Percentiles rank a stretch among this genome's conserved stretches.
Evolutionary conservation across 2,113 vertebrate species (phyloP).

Genomic region (Dinomys branickii): DNA sequence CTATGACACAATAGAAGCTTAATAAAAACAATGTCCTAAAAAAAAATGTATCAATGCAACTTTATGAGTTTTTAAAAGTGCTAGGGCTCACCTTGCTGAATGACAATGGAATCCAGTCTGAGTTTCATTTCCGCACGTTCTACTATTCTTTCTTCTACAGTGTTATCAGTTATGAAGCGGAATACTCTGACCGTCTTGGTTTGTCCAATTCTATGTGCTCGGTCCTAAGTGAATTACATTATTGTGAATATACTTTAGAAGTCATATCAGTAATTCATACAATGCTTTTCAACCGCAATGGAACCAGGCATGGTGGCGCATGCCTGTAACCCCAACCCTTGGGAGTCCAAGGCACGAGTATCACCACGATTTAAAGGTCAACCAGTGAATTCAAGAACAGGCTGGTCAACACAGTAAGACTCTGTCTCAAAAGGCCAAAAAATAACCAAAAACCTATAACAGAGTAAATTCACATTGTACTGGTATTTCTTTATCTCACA

Average conservation of each 20-base stretch:
- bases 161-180: conserved; percentile 98
- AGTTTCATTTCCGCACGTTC: conserved; percentile 99
- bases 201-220: conserved; percentile 98
- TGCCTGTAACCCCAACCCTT: neutral
- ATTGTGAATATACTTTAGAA: conserved; percentile 19
- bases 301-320: neutral
- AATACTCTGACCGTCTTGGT: conserved; percentile 97
- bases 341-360: neutral
- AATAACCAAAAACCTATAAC: neutral
- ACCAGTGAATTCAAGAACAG: neutral
- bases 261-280: neutral
- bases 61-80: neutral
- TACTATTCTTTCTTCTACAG: conserved; percentile 98
- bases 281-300: conserved; percentile 21
- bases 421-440: neutral
- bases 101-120: conserved; percentile 97
- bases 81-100: conserved; percentile 93
- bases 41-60: neutral
- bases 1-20: neutral
- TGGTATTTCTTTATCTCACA: conserved; percentile 27
- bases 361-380: neutral
- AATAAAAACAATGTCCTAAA: neutral
- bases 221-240: conserved; percentile 88
- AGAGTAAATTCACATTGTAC: neutral
- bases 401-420: neutral